Evolutionary conservation across 1,140 invertebrate species (phyloP), one percentile per base, ranked within the genome.

Genomic region (Zaprionus lachaisei): DNA sequence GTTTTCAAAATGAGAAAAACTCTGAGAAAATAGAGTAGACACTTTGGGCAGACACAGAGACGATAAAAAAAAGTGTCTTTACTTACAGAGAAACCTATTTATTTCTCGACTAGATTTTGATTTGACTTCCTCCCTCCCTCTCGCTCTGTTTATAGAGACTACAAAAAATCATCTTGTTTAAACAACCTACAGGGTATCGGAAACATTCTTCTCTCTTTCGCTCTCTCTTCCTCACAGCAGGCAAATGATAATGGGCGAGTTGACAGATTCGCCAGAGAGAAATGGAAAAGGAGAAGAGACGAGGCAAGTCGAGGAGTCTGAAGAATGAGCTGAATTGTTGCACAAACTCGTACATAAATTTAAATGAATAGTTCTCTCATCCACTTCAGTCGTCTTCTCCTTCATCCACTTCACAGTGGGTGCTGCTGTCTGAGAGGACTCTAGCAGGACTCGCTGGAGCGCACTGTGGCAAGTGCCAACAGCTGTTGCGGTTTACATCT

Each of bases 401-500:
- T 38, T 38, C 14, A 15, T 38, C 37, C 37, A 38, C 41, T 7
- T 44, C 41, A 2, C 41, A 15, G 41, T 44, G 41, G 5, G 6
- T 44, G 20, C 47, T 51, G 41, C 41, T 47, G n/a, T 17, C 56
- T 58, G 37, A 22, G 49, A 38, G 62, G 4, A 31, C 17, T n/a
- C 28, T 12, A 34, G 20, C 56, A 55, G 24, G 58, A 47, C 47
- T 60, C 17, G 20, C 51, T 38, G n/a, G 38, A 54, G 34, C 56
- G 24, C 55, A 72, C 11, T 47, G 64, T 37, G 55, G 31, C 41
- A 68, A 74, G 20, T 69, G 72, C 34, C 20, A 38, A 20, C 72
- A 74, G 72, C 72, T 74, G 66, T 51, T 74, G 58, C 20, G 66
- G 72, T 14, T 63, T 62, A 69, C 47, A 61, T 55, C 26, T 73